phyloP scores from a whole-genome alignment of 37 sponge, comb jelly and placozoan species.

The Chondrilla cf. caribensis region DNA sequence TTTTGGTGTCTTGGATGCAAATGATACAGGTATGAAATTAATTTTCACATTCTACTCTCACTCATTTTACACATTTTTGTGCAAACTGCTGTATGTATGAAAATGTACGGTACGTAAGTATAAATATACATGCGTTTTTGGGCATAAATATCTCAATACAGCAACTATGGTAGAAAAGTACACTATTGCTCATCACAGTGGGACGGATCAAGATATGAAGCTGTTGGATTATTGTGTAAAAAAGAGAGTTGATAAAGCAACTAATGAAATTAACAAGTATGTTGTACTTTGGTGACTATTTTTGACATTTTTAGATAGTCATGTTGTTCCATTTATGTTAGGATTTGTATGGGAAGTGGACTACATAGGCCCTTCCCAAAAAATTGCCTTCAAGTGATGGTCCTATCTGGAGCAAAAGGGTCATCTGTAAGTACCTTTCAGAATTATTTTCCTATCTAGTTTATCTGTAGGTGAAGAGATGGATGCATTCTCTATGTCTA shows the following conservation, averaged over 20 bases:
- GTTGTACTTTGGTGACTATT: background rate
- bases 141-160: no score
- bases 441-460: no score
- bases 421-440: slow-evolving; percentile 62
- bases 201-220: slow-evolving; percentile 38
- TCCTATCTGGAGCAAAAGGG: slow-evolving; percentile 94
- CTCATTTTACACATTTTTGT: background rate
- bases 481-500: no score
- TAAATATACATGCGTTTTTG: no score
- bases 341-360: slow-evolving; percentile 75
- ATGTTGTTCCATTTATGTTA: background rate
- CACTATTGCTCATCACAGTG: slow-evolving; percentile 60
- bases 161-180: slow-evolving; percentile 39
- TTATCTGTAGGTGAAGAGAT: no score
- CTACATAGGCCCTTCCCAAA: slow-evolving; percentile 84
- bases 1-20: slow-evolving; percentile 38
- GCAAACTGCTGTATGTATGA: no score
- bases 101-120: no score
- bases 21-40: slow-evolving; percentile 26
- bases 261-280: slow-evolving; percentile 74
- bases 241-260: slow-evolving; percentile 61
- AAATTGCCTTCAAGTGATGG: slow-evolving; percentile 93
- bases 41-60: background rate
- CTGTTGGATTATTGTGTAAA: slow-evolving; percentile 68
- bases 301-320: background rate